A percentile compares a stretch with the other conserved stretches of the same genome.
phyloP scores from a whole-genome alignment of 1,140 invertebrate genomes.

The Bombus superbus region DNA sequence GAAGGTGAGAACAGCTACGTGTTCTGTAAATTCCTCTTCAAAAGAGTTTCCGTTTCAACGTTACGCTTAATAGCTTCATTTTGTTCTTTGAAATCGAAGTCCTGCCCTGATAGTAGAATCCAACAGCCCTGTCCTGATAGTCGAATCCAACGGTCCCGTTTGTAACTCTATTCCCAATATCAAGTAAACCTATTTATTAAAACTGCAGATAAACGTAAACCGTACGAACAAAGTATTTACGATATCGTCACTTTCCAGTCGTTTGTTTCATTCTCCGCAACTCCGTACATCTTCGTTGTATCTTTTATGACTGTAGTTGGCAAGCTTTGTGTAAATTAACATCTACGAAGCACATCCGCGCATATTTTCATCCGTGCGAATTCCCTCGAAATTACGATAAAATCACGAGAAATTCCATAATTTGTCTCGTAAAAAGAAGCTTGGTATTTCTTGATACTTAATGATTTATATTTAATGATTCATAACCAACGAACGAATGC shows the following conservation, averaged over 20 bases:
- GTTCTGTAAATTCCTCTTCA: background rate
- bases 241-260: background rate
- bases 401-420: too few species aligned
- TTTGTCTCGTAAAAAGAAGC: too few species aligned
- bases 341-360: too few species aligned
- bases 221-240: too few species aligned
- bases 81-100: constrained; percentile 5
- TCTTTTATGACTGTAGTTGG: too few species aligned
- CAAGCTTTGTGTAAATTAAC: too few species aligned
- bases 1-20: background rate
- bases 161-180: background rate
- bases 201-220: background rate
- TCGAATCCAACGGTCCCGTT: background rate
- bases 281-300: background rate
- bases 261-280: background rate
- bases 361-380: too few species aligned
- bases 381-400: too few species aligned
- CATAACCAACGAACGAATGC: background rate
- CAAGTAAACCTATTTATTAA: background rate
- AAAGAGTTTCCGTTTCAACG: background rate
- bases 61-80: background rate
- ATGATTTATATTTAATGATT: background rate
- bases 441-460: too few species aligned
- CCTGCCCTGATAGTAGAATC: background rate
- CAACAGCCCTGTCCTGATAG: background rate